A percentile compares a stretch with the other conserved stretches of the same genome.
Evolutionary conservation across 1,140 invertebrate genomes (phyloP).

Genomic region (Nomia melanderi): DNA sequence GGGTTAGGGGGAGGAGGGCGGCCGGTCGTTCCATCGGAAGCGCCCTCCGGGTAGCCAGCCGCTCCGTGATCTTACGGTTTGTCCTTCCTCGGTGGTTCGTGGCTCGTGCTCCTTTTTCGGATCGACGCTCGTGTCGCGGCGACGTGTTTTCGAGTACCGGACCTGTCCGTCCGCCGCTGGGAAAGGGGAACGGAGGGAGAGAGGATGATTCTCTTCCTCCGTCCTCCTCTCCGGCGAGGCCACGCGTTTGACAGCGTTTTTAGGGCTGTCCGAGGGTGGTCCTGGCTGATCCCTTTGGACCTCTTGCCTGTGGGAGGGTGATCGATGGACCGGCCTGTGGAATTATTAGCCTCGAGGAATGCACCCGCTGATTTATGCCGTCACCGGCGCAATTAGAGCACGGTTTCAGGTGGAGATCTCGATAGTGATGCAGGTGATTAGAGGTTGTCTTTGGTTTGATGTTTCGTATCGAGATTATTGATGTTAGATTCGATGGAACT

Average conservation of each 20-base stretch:
- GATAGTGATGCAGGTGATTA: too few relatives aligned
- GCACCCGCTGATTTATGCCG: too few relatives aligned
- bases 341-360: too few relatives aligned
- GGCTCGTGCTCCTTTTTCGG: conserved; percentile 2
- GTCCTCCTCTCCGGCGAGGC: background rate
- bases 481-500: too few relatives aligned
- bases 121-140: background rate
- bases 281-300: background rate
- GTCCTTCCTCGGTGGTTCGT: background rate
- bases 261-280: background rate
- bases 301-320: background rate
- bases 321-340: too few relatives aligned
- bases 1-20: background rate
- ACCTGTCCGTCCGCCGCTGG: too few relatives aligned
- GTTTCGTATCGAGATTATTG: too few relatives aligned
- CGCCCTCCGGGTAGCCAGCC: conserved; percentile 11
- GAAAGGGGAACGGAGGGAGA: too few relatives aligned
- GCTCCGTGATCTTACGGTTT: conserved; percentile 27
- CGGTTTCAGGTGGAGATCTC: too few relatives aligned
- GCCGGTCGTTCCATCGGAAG: conserved; percentile 15
- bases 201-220: conserved; percentile 1
- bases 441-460: too few relatives aligned
- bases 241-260: conserved; percentile 12
- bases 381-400: too few relatives aligned
- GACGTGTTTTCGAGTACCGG: conserved; percentile 4